phyloP scores from a whole-genome alignment of 1,140 invertebrate species.

The Steinernema feltiae region DNA sequence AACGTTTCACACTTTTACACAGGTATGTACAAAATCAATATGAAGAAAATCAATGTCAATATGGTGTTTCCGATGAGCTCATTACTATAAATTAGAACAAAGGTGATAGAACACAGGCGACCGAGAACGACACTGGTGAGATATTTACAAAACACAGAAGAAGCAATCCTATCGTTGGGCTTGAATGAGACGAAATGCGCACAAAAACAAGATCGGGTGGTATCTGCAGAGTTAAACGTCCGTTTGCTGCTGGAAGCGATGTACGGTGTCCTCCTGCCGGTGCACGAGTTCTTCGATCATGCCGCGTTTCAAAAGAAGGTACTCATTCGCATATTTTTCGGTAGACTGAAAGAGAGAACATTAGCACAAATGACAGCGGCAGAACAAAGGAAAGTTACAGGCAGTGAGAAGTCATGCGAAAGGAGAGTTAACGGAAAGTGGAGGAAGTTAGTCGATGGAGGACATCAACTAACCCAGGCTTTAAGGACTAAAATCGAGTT shows the following conservation, averaged over 20 bases:
- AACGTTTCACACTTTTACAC: too few species aligned
- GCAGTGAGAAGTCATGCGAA: neutral
- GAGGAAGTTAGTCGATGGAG: neutral
- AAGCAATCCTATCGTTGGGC: neutral
- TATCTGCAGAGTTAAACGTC: conserved; percentile 1
- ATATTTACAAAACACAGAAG: too few species aligned
- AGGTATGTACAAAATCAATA: too few species aligned
- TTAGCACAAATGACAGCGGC: neutral
- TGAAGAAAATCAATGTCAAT: too few species aligned
- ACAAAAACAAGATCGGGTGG: neutral
- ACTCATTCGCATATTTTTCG: conserved; percentile 11
- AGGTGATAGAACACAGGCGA: too few species aligned
- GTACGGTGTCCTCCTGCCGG: neutral
- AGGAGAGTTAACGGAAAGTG: neutral
- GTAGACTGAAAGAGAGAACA: neutral
- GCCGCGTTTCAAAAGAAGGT: conserved; percentile 5
- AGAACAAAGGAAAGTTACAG: neutral
- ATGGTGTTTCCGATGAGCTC: too few species aligned
- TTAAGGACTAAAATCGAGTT: neutral
- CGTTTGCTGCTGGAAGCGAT: neutral
- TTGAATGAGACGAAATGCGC: neutral
- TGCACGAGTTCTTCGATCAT: neutral
- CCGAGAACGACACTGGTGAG: too few species aligned
- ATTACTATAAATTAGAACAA: too few species aligned
- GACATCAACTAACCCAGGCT: neutral